Percentiles rank a stretch among this genome's conserved stretches.
These are phyloP conservation scores for Hippoglossus stenolepis DNA, from an alignment of 2,113 vertebrate species.

Conservation along the genomic window DNA sequence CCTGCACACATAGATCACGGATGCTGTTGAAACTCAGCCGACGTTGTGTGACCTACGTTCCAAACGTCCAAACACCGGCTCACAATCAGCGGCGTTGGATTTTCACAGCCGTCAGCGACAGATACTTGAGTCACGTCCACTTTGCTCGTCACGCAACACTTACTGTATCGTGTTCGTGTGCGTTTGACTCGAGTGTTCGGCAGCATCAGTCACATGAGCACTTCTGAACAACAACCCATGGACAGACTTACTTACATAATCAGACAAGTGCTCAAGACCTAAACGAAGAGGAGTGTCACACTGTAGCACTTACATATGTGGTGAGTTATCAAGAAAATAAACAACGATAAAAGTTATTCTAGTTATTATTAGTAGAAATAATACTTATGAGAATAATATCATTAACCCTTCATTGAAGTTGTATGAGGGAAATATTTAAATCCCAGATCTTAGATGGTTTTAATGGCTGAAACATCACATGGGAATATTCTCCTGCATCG, in stretches of 20 bases:
- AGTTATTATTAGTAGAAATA: no score
- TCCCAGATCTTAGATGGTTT: no score
- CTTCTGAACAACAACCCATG: conserved; percentile 1
- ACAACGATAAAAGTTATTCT: no score
- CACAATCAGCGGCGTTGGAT: neutral
- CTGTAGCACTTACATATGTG: no score
- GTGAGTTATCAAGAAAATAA: no score
- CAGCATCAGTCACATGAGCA: neutral
- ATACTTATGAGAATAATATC: no score
- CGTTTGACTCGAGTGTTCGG: neutral
- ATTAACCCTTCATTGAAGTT: no score
- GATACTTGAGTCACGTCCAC: neutral
- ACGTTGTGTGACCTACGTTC: neutral
- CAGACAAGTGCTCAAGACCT: conserved; percentile 13
- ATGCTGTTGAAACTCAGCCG: neutral
- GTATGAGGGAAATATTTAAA: no score
- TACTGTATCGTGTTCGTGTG: neutral
- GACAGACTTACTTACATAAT: conserved; percentile 7
- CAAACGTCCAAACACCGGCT: conserved; percentile 10
- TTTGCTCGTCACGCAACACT: neutral
- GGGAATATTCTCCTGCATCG: neutral
- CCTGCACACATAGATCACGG: no score
- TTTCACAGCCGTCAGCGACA: conserved; percentile 18
- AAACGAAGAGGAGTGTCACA: neutral
- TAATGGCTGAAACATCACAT: no score